Conservation (phyloP, 2,797 vertebrate species). For the Ficedula albicollis region DNA sequence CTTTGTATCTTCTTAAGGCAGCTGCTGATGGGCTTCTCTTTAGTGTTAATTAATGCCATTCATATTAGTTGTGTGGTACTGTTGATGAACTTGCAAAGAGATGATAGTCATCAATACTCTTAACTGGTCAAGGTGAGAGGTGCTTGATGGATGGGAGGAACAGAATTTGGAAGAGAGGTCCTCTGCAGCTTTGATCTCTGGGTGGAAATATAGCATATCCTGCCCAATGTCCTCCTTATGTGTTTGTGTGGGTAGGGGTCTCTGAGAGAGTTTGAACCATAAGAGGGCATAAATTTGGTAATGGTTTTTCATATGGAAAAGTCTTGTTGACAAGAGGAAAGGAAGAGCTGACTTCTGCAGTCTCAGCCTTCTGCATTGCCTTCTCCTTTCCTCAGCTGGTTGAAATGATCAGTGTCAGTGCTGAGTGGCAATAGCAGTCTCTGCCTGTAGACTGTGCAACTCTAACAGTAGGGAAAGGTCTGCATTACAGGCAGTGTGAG, state of each 20-base stretch:
- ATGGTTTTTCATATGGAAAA: background rate
- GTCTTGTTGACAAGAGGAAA: background rate
- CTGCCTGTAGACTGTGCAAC: background rate
- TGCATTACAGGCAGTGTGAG: background rate
- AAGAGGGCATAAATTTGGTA: background rate
- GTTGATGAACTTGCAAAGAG: background rate
- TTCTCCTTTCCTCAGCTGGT: background rate
- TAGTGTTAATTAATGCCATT: background rate
- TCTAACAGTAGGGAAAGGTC: background rate
- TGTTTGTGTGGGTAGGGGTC: background rate
- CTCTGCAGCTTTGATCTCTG: background rate
- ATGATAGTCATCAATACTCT: accelerated
- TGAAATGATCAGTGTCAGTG: accelerated
- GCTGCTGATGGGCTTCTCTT: background rate
- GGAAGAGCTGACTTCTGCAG: background rate
- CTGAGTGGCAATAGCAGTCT: background rate
- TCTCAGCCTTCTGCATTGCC: accelerated
- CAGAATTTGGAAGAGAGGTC: background rate
- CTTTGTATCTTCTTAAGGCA: background rate
- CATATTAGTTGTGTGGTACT: background rate
- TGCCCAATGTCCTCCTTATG: background rate
- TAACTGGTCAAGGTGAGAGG: background rate
- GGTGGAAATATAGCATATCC: background rate
- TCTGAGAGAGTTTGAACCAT: background rate
- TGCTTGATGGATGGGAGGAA: background rate